Conservation (phyloP, 2,888 invertebrate species). For the Hirudinaria manillensis region DNA sequence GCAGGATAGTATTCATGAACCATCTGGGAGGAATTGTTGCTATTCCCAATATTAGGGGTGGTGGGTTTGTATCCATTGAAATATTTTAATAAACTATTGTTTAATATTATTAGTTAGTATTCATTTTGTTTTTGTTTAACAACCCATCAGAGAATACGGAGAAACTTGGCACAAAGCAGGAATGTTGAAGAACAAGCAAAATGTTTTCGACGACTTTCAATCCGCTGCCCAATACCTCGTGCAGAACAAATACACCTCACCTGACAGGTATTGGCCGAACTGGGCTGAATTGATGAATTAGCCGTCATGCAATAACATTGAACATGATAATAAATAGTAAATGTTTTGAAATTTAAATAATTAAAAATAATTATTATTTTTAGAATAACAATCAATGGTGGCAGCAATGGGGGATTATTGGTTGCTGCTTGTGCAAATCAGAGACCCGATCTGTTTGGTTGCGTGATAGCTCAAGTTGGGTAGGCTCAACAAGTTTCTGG, state of each 20-base stretch:
- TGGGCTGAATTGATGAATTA: background rate
- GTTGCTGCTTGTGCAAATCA: constrained; percentile 91
- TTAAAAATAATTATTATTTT: constrained; percentile 29
- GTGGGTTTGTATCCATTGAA: constrained; percentile 64
- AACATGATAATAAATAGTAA: background rate
- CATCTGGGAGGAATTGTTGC: constrained; percentile 82
- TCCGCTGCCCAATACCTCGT: constrained; percentile 82
- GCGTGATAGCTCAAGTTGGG: constrained; percentile 89
- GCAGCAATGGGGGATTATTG: constrained; percentile 92
- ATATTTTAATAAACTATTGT: background rate
- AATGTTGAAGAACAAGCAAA: constrained; percentile 83
- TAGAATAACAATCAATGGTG: constrained; percentile 79
- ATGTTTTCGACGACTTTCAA: constrained; percentile 93
- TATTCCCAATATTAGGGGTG: constrained; percentile 88
- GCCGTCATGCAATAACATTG: background rate
- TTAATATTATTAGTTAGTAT: background rate
- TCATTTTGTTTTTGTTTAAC: background rate
- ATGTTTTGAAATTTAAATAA: background rate
- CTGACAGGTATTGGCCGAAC: constrained; percentile 58
- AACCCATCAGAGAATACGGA: constrained; percentile 77
- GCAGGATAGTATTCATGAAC: constrained; percentile 79
- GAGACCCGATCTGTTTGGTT: constrained; percentile 85
- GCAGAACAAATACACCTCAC: constrained; percentile 69
- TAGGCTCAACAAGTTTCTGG: constrained; percentile 55
- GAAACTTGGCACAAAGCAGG: constrained; percentile 91